A percentile compares a stretch with the other conserved stretches of the same genome.
phyloP scores from a whole-genome alignment of 2,113 vertebrate genomes.

The Astatoreochromis straeleni region DNA sequence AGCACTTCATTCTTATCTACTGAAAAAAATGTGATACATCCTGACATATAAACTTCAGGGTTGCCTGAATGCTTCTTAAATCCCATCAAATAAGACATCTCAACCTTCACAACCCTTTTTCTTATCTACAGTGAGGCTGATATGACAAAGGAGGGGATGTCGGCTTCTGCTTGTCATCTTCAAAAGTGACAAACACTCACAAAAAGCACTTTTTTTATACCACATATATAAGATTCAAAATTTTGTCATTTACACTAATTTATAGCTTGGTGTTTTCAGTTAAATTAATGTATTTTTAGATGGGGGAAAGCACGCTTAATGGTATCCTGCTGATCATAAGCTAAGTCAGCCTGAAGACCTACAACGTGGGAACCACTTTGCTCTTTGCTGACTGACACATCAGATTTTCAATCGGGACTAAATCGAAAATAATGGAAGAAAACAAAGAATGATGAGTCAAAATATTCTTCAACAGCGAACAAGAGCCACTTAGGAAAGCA shows the following conservation, averaged over 20 bases:
- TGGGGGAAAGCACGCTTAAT: neutral
- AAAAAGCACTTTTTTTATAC: neutral
- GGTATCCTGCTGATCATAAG: neutral
- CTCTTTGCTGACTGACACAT: slow-evolving; percentile 34
- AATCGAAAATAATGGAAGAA: neutral
- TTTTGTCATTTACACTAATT: neutral
- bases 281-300: neutral
- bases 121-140: slow-evolving; percentile 1
- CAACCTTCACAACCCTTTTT: slow-evolving; percentile 26
- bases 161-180: neutral
- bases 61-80: slow-evolving; percentile 9
- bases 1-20: slow-evolving; percentile 25
- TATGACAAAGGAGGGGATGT: neutral
- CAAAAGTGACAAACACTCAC: neutral
- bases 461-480: neutral
- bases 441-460: neutral
- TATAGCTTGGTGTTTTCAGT: neutral
- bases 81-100: slow-evolving; percentile 23
- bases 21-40: neutral
- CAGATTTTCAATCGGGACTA: neutral
- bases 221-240: neutral
- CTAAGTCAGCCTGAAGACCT: neutral
- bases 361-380: slow-evolving; percentile 13
- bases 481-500: neutral
- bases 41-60: slow-evolving; percentile 8